Evolutionary conservation across 2,888 invertebrate species (phyloP), one percentile per base, ranked within the genome.

Genomic region (Terebella lapidaria): DNA sequence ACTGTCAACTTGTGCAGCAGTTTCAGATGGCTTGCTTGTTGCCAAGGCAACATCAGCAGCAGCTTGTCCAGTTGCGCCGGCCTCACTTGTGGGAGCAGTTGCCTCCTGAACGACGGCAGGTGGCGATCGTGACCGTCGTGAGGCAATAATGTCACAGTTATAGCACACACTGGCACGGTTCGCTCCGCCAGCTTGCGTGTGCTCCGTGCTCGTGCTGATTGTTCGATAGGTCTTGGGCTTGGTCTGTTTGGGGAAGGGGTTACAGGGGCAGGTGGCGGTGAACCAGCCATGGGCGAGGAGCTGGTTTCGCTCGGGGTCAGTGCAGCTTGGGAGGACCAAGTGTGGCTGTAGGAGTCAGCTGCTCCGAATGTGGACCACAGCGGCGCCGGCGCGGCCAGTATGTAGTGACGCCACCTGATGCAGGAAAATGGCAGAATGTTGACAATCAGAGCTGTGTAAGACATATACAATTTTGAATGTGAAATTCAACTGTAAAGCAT

Each of bases 311-410:
- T 52, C 52, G 15, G 27, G 15, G 5, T 25, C 27, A 18, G 53
- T 53, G 53, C 53, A 53, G n/a, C 3, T 4, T 20, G 52, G 42
- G 3, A 57, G 52, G 25, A 56, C 42, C 42, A 56, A 52, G 58
- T 55, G 46, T 46, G 58, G 55, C 54, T 60, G 62, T 54, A 57
- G 57, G 46, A 65, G 65, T 65, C 65, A 65, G 63, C 54, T 76
- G 66, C 70, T 72, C 18, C 72, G 72, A 24, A 80, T 72, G 61
- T 79, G 79, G 2, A 93, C 90, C 18, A 92, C 88, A 73, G 92
- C 92, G 54, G 93, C 90, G 64, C 93, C 94, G 27, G 94, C 94
- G 64, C 94, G 86, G 20, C 91, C 92, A 29, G 88, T 88, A 73
- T 88, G 87, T 65, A 94, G 83, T 28, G 91, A 87, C 15, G 91